phyloP scores from a whole-genome alignment of 2,888 invertebrate species.

The Bombylius discolor region DNA sequence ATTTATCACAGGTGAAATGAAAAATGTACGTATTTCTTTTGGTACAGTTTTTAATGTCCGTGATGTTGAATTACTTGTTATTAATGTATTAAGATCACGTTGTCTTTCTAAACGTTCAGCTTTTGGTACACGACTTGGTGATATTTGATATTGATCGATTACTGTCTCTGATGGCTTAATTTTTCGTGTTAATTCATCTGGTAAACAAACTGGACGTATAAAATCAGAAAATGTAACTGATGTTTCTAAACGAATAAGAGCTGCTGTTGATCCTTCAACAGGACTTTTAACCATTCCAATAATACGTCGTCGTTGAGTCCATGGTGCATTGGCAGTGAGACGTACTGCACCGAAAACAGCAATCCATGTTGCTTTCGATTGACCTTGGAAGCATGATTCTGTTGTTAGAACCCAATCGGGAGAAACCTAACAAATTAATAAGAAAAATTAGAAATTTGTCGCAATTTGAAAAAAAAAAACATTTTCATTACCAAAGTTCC shows the following conservation, averaged over 20 bases:
- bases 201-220: constrained; percentile 68
- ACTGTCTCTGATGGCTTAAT: constrained; percentile 19
- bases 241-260: constrained; percentile 65
- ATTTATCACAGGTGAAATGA: constrained; percentile 21
- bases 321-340: constrained; percentile 65
- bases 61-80: background rate
- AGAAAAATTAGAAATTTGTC: background rate
- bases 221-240: constrained; percentile 66
- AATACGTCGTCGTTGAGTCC: constrained; percentile 74
- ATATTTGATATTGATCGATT: background rate
- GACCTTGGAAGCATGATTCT: constrained; percentile 77
- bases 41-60: constrained; percentile 13
- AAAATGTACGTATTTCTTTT: constrained; percentile 33
- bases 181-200: constrained; percentile 40
- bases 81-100: constrained; percentile 8
- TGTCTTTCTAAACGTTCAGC: constrained; percentile 27
- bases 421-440: constrained; percentile 34
- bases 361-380: constrained; percentile 78
- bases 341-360: constrained; percentile 66
- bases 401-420: constrained; percentile 76
- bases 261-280: constrained; percentile 76
- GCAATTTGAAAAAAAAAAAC: too few relatives aligned
- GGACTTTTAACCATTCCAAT: constrained; percentile 82
- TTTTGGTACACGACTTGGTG: constrained; percentile 25
- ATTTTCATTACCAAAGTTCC: constrained; percentile 52